Percentiles rank a stretch among this genome's conserved stretches.
Conservation (phyloP, 1,140 invertebrate genomes). For the Hylaeus volcanicus region DNA sequence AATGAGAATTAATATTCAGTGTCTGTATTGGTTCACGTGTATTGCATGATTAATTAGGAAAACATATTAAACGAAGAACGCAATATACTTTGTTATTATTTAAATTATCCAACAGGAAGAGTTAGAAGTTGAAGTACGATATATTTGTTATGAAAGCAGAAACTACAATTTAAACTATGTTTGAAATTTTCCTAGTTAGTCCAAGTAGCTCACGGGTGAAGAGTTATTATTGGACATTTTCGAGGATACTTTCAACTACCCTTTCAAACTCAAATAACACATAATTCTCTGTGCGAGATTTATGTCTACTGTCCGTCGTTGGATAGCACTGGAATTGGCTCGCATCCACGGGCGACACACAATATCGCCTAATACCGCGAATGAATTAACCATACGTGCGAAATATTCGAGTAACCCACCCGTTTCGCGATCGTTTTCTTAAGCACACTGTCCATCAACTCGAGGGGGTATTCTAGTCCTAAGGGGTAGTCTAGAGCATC, state of each 20-base stretch:
- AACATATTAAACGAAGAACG: no score
- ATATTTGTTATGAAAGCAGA: no score
- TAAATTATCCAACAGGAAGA: no score
- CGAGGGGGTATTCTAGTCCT: no score
- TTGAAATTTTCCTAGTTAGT: neutral
- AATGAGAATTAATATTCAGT: no score
- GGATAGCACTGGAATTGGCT: slow-evolving; percentile 17
- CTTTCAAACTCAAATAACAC: neutral
- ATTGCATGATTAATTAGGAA: no score
- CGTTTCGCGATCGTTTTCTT: neutral
- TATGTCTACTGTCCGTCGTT: neutral
- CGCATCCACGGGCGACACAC: slow-evolving; percentile 22
- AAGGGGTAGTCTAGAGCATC: no score
- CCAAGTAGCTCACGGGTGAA: no score
- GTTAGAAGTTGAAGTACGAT: no score
- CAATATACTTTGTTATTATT: no score
- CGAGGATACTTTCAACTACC: neutral
- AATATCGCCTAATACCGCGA: slow-evolving; percentile 25
- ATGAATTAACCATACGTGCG: slow-evolving; percentile 37
- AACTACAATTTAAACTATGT: no score
- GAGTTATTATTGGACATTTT: neutral
- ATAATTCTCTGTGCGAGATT: slow-evolving; percentile 9
- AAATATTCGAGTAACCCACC: slow-evolving; percentile 18
- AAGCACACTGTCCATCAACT: neutral
- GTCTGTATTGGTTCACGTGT: no score